Base-by-base conservation (phyloP, 2,888 invertebrate genomes). In the Lamellibrachia satsuma region DNA sequence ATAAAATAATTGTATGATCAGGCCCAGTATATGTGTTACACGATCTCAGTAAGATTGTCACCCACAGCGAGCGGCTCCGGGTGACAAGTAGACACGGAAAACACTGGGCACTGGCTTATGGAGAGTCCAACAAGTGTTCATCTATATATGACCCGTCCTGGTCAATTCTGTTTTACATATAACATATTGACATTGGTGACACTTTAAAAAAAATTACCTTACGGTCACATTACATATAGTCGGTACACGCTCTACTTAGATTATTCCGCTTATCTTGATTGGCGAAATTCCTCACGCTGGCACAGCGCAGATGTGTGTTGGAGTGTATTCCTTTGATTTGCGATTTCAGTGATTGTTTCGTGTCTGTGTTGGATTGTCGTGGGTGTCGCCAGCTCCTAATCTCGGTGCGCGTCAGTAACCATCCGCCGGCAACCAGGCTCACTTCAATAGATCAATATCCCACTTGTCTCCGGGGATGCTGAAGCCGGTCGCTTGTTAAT, bases 381-480 rank as follows among this genome's bases (percentile, higher is more conserved):
- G 75, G 15, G 75, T 75, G 75, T 75, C 75, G 15, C 75, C 75
- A n/a, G 75, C 15, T n/a, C 75, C 75, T 75, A 75, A 75, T 75
- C 75, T 75, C 15, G 22, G 75, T 75, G 75, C 75, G 75, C 75
- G 75, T 75, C 75, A 75, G 15, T 75, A 75, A 75, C 75, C 75
- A 15, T 15, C 75, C 75, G 75, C 22, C 15, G 22, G 22, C 75
- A 75, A 75, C 22, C 22, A 75, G 75, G 75, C 75, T 75, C 75
- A 75, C 75, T 75, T 75, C 75, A n/a, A 75, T 15, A 75, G 75
- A 75, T 75, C 75, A 75, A 75, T 75, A 75, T 22, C 75, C 75
- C 22, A 75, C 75, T 75, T 75, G 75, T 75, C 75, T 75, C 75
- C 75, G 75, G 75, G 75, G 75, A 75, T n/a, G 75, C 75, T 75